Evolutionary conservation across 2,888 invertebrate genomes (phyloP).

Genomic region (Chrysotoxum bicinctum): DNA sequence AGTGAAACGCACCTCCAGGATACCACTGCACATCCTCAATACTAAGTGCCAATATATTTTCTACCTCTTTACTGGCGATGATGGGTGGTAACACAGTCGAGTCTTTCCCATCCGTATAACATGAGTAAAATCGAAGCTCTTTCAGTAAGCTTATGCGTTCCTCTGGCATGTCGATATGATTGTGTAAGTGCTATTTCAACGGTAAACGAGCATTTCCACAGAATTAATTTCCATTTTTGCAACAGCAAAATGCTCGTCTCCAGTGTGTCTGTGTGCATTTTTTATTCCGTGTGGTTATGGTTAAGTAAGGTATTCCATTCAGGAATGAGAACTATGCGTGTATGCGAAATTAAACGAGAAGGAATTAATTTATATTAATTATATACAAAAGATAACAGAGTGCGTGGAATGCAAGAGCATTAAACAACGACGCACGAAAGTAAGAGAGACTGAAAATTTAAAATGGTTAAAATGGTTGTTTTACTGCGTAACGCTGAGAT

Average conservation of each 20-base stretch:
- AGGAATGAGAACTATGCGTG: conserved; percentile 28
- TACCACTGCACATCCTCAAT: not conserved
- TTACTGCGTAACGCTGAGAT: not conserved
- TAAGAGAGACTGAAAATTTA: not conserved
- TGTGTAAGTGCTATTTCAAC: conserved; percentile 6
- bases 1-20: not conserved
- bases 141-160: not conserved
- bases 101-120: not conserved
- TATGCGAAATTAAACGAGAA: conserved; percentile 24
- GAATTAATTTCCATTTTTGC: conserved; percentile 16
- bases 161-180: not conserved
- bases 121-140: not conserved
- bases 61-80: not conserved
- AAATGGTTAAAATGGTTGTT: conserved; percentile 6
- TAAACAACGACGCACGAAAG: not conserved
- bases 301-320: conserved; percentile 10
- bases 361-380: conserved; percentile 35
- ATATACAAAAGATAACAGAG: conserved; percentile 26
- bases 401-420: not conserved
- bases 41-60: not conserved
- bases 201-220: conserved; percentile 11
- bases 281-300: conserved; percentile 4
- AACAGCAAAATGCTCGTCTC: conserved; percentile 18
- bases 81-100: no score
- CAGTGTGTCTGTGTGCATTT: no score